These are phyloP conservation scores for Formica exsecta DNA, from an alignment of 1,140 invertebrate species.

Conservation along the genomic window DNA sequence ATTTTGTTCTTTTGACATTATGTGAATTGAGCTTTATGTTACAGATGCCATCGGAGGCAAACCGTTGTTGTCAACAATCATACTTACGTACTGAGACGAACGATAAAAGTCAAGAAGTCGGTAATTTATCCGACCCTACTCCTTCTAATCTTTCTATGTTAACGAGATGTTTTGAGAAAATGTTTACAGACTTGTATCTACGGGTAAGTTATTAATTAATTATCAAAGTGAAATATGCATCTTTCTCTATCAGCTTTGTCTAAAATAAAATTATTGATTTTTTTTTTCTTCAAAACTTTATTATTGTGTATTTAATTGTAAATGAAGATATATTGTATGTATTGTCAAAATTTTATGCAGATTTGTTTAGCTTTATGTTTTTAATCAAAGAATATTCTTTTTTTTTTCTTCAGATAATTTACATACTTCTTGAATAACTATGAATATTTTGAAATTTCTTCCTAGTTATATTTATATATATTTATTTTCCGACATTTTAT, in stretches of 20 bases:
- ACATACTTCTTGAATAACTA: neutral
- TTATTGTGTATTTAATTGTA: neutral
- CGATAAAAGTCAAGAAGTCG: conserved; percentile 78
- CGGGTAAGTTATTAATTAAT: conserved; percentile 76
- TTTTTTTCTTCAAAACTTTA: neutral
- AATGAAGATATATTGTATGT: too few relatives aligned
- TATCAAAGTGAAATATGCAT: conserved; percentile 8
- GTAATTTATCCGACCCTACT: conserved; percentile 78
- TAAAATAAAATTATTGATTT: neutral
- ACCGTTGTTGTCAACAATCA: conserved; percentile 71
- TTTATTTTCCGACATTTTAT: neutral
- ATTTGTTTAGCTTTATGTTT: too few relatives aligned
- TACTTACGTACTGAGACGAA: conserved; percentile 72
- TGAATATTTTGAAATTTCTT: neutral
- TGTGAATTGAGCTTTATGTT: neutral
- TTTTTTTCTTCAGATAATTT: too few relatives aligned
- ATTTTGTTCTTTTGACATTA: neutral
- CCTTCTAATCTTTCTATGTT: conserved; percentile 88
- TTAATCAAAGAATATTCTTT: too few relatives aligned
- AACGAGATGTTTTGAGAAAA: conserved; percentile 90
- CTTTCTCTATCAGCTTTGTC: neutral
- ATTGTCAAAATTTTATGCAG: too few relatives aligned
- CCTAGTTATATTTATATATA: neutral
- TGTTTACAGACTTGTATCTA: conserved; percentile 88
- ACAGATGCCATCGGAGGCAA: conserved; percentile 75